phyloP scores from a whole-genome alignment of 1,140 invertebrate genomes.

The Stegodyphus dumicola region DNA sequence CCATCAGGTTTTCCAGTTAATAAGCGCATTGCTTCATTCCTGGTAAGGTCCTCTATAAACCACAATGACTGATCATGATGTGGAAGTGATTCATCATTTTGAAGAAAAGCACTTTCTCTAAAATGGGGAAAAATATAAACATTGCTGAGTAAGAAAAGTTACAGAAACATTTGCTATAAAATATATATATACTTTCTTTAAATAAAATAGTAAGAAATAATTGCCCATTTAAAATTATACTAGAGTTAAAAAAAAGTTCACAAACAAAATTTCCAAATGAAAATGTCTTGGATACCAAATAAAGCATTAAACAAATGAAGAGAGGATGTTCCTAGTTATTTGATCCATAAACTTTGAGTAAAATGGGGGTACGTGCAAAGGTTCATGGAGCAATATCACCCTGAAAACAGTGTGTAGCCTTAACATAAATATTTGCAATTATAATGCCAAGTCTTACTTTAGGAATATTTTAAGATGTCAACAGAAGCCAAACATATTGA shows the following conservation, averaged over 20 bases:
- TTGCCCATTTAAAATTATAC: neutral
- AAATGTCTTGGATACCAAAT: neutral
- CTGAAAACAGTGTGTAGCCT: no score
- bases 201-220: neutral
- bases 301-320: no score
- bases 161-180: neutral
- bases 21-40: conserved; percentile 80
- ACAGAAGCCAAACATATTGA: no score
- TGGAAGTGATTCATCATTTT: conserved; percentile 66
- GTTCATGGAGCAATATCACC: no score
- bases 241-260: neutral
- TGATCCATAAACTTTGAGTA: no score
- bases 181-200: neutral
- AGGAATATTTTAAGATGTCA: no score
- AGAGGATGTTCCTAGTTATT: no score
- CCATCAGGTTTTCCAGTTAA: conserved; percentile 81
- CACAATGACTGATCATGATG: conserved; percentile 78
- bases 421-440: no score
- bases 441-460: no score
- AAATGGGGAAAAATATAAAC: neutral
- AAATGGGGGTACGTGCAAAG: no score
- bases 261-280: neutral
- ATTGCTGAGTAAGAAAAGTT: neutral
- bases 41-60: conserved; percentile 79
- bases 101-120: conserved; percentile 56